Percentiles rank a stretch among this genome's conserved stretches.
Conservation (phyloP, 2,113 vertebrate genomes). For the Gallinago paraguaiae region DNA sequence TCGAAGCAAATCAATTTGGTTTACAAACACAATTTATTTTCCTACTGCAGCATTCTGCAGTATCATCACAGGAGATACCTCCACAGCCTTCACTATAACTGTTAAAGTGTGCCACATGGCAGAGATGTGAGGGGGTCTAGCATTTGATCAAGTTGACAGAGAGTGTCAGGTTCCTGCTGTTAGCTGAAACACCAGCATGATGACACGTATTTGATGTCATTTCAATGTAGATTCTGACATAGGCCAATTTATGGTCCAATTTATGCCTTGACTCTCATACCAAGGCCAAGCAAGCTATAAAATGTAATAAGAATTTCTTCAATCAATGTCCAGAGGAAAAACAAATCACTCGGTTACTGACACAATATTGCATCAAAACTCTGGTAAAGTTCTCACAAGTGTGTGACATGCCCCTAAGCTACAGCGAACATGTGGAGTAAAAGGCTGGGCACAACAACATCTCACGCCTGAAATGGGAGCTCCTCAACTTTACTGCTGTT, state of each 20-base stretch:
- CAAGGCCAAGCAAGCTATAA: constrained; percentile 81
- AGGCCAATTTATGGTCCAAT: constrained; percentile 82
- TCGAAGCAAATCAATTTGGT: constrained; percentile 71
- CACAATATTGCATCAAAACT: constrained; percentile 77
- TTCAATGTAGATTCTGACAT: constrained; percentile 78
- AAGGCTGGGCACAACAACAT: background rate
- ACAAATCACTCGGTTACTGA: constrained; percentile 79
- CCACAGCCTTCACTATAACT: constrained; percentile 1
- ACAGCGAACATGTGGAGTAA: background rate
- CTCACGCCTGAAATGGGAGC: background rate
- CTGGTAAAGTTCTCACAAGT: constrained; percentile 75
- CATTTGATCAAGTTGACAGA: constrained; percentile 73
- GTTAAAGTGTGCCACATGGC: constrained; percentile 42
- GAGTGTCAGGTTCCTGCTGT: constrained; percentile 54
- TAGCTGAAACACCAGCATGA: constrained; percentile 41
- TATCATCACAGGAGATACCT: constrained; percentile 21
- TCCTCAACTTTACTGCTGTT: constrained; percentile 49
- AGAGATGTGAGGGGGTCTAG: constrained; percentile 45
- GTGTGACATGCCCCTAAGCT: constrained; percentile 76
- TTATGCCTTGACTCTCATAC: constrained; percentile 77
- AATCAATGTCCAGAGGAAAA: constrained; percentile 84
- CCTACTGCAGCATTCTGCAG: constrained; percentile 1
- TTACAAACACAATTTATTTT: constrained; percentile 57
- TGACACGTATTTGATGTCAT: constrained; percentile 75
- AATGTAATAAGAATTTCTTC: constrained; percentile 84